Evolutionary conservation across 2,888 invertebrate genomes (phyloP), one percentile per base, ranked within the genome.

Genomic region (Habroteleia sp.): DNA sequence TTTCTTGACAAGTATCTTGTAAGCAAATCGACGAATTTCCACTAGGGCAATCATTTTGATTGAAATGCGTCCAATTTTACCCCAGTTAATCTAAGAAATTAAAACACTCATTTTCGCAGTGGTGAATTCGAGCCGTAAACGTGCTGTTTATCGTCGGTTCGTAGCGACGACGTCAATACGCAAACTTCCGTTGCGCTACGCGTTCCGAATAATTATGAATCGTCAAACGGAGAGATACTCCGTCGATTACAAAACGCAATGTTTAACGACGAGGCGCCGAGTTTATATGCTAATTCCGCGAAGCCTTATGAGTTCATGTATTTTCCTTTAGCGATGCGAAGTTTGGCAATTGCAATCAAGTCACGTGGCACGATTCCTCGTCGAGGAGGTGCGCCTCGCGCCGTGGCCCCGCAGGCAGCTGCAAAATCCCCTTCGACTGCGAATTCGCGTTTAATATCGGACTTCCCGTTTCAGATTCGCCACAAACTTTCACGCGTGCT

Each of bases 331-430:
- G 77, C 79, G 77, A 76, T 78, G 80, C 71, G 65, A 79, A 81
- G 80, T 80, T 81, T 74, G 72, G 63, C 77, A 79, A 81, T 80
- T 78, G 77, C 72, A 77, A 81, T 79, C 76, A 62, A 77, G 76
- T 75, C 79, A 77, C 77, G 78, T 75, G 79, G 74, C 74, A 39
- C 48, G 50, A 42, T 74, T 52, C 71, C 65, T 58, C 50, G 66
- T 41, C 13, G 31, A 33, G 23, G 33, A 54, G 20, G 2, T 20
- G 20, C 23, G 58, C 14, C 20, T 44, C 33, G 31, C 37, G 23
- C 35, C 23, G 11, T 29, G 58, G 33, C 48, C 74, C 74, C 37
- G 50, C 17, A 69, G 74, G 74, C 74, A 60, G 50, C 33, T 33
- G 56, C 13, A 31, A 60, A 52, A 60, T 60, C 41, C 56, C 52